Conservation (phyloP, 2,113 vertebrate species). For the Nannobrachium achirus region DNA sequence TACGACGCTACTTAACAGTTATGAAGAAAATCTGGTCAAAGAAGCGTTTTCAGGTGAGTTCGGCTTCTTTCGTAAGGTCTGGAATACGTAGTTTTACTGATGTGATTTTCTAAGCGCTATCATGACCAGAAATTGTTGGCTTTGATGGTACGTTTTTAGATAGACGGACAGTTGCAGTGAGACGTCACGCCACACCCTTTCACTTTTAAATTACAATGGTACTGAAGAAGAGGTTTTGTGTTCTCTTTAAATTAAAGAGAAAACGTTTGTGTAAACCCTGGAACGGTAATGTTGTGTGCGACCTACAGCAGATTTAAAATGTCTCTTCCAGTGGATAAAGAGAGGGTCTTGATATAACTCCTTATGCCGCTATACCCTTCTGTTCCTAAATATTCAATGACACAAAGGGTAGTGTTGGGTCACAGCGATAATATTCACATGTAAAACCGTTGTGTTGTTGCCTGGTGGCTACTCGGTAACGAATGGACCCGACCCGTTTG, state of each 20-base stretch:
- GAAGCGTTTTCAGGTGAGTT: slow-evolving; percentile 95
- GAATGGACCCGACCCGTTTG: too few species aligned
- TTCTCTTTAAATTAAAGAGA: neutral
- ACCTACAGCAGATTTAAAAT: too few species aligned
- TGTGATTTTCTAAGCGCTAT: neutral
- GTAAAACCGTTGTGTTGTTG: neutral
- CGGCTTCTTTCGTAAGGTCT: neutral
- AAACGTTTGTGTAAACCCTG: neutral
- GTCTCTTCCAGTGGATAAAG: neutral
- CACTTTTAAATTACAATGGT: slow-evolving; percentile 25
- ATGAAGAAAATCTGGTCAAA: slow-evolving; percentile 99
- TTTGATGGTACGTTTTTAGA: neutral
- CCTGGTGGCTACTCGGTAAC: neutral
- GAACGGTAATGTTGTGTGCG: neutral
- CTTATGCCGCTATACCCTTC: neutral
- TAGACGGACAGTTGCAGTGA: neutral
- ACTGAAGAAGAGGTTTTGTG: neutral
- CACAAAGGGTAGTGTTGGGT: slow-evolving; percentile 14
- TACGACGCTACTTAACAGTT: slow-evolving; percentile 49
- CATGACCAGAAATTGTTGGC: neutral
- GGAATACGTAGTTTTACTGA: neutral
- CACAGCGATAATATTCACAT: slow-evolving; percentile 18
- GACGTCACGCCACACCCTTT: slow-evolving; percentile 46
- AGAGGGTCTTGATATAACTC: neutral
- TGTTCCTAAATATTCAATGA: slow-evolving; percentile 1